Evolutionary conservation across 2,797 vertebrate genomes (phyloP).

Genomic region (Chaenodraco wilsoni): DNA sequence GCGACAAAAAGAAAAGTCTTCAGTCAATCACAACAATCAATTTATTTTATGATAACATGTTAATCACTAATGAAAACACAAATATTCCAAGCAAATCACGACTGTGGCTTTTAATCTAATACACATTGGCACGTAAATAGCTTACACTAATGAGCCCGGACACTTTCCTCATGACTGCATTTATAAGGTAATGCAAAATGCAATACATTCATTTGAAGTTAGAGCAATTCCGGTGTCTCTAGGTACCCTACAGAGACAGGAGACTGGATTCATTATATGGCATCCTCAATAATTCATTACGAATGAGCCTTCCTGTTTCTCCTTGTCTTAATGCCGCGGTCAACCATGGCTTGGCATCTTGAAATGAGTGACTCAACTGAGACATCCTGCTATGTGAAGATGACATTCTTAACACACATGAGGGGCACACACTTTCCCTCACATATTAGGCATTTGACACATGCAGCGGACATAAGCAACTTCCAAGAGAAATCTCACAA

Average conservation of each 20-base stretch:
- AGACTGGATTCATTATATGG: conserved; percentile 79
- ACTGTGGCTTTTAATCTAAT: conserved; percentile 31
- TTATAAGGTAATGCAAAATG: conserved; percentile 78
- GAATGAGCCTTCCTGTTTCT: conserved; percentile 66
- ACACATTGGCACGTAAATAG: conserved; percentile 55
- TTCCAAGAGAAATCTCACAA: conserved; percentile 67
- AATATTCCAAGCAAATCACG: conserved; percentile 14
- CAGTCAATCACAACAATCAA: neutral
- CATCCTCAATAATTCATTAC: conserved; percentile 81
- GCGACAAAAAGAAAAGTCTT: too few species aligned
- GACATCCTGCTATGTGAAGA: conserved; percentile 27
- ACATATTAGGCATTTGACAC: conserved; percentile 58
- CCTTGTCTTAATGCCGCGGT: conserved; percentile 53
- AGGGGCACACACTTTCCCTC: conserved; percentile 51
- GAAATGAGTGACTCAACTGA: conserved; percentile 46
- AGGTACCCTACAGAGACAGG: conserved; percentile 67
- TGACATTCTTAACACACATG: conserved; percentile 31
- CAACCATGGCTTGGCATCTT: conserved; percentile 38
- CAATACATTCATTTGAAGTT: conserved; percentile 75
- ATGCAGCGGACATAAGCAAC: conserved; percentile 45
- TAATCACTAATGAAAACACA: conserved; percentile 13
- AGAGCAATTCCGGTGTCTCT: conserved; percentile 68
- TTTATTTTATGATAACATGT: conserved; percentile 10
- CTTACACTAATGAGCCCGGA: conserved; percentile 68
- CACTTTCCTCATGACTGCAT: conserved; percentile 68